Percentiles rank a stretch among this genome's conserved stretches.
Conservation (phyloP, 2,888 invertebrate species). For the Cenopis cana region DNA sequence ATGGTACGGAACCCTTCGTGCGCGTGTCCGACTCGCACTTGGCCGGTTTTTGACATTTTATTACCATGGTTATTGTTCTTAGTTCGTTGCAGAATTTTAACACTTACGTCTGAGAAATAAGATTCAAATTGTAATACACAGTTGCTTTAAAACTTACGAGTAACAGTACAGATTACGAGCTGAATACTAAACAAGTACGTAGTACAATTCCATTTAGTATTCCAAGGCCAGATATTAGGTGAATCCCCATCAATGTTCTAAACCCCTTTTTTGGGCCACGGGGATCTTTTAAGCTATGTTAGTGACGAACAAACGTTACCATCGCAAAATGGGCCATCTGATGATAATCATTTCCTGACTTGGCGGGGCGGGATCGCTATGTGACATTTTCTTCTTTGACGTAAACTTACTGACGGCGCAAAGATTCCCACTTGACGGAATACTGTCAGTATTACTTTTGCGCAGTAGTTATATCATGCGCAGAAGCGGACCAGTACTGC, state of each 20-base stretch:
- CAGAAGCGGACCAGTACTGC: too few relatives aligned
- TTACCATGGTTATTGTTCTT: too few relatives aligned
- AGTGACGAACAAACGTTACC: background rate
- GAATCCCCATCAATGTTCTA: constrained; percentile 1
- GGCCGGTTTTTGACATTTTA: too few relatives aligned
- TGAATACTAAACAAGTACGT: constrained; percentile 9
- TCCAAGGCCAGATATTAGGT: constrained; percentile 12
- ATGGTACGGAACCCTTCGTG: too few relatives aligned
- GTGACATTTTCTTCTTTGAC: too few relatives aligned
- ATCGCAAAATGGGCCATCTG: background rate
- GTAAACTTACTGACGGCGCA: too few relatives aligned
- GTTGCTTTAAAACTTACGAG: background rate
- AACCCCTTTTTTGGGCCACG: constrained; percentile 17
- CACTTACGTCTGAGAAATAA: background rate
- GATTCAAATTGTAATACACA: background rate
- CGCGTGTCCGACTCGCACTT: too few relatives aligned
- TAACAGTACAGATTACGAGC: background rate
- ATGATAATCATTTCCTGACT: background rate
- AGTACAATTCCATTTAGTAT: constrained; percentile 1
- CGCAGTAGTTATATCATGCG: too few relatives aligned
- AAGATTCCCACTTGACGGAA: too few relatives aligned
- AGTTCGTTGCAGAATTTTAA: background rate
- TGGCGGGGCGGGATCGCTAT: too few relatives aligned
- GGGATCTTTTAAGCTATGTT: background rate
- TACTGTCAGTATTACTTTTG: too few relatives aligned